These are phyloP conservation scores for Adelosebastes latens DNA, from an alignment of 2,797 vertebrate genomes.

Conservation along the genomic window DNA sequence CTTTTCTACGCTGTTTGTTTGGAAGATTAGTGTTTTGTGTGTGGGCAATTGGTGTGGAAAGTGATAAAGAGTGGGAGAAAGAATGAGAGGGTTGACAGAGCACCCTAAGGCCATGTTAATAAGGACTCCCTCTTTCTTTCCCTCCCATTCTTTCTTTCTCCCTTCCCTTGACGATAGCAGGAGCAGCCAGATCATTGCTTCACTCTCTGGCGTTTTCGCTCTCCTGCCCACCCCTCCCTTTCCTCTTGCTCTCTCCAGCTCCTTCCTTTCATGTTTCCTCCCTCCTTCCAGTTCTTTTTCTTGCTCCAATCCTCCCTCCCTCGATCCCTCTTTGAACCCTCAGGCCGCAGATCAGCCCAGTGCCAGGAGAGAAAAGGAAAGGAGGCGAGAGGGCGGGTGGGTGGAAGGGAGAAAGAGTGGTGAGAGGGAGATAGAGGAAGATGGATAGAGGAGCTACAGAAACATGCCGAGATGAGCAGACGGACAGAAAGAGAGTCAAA, in stretches of 20 bases:
- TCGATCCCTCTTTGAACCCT: slow-evolving; percentile 56
- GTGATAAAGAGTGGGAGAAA: slow-evolving; percentile 55
- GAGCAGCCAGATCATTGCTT: slow-evolving; percentile 72
- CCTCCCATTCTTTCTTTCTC: slow-evolving; percentile 37
- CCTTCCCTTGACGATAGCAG: slow-evolving; percentile 60
- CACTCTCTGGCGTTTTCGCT: slow-evolving; percentile 52
- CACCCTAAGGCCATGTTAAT: slow-evolving; percentile 56
- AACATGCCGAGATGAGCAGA: slow-evolving; percentile 20
- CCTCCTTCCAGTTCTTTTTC: slow-evolving; percentile 27
- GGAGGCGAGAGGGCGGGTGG: slow-evolving; percentile 16
- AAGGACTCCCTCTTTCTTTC: slow-evolving; percentile 39
- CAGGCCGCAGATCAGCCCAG: slow-evolving; percentile 57
- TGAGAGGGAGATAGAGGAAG: slow-evolving; percentile 20
- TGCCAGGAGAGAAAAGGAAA: slow-evolving; percentile 47
- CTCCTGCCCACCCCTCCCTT: slow-evolving; percentile 41
- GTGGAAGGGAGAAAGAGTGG: slow-evolving; percentile 7
- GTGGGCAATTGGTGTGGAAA: slow-evolving; percentile 51
- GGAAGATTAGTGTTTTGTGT: slow-evolving; percentile 38
- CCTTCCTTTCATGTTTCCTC: slow-evolving; percentile 62
- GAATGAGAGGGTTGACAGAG: slow-evolving; percentile 59
- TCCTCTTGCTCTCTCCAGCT: slow-evolving; percentile 35
- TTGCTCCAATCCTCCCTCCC: slow-evolving; percentile 41
- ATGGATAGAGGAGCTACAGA: slow-evolving; percentile 20
- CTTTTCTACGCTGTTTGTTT: slow-evolving; percentile 21
- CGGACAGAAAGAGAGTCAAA: neutral